Conservation (phyloP, 2,888 invertebrate species). For the Oscheius onirici region DNA sequence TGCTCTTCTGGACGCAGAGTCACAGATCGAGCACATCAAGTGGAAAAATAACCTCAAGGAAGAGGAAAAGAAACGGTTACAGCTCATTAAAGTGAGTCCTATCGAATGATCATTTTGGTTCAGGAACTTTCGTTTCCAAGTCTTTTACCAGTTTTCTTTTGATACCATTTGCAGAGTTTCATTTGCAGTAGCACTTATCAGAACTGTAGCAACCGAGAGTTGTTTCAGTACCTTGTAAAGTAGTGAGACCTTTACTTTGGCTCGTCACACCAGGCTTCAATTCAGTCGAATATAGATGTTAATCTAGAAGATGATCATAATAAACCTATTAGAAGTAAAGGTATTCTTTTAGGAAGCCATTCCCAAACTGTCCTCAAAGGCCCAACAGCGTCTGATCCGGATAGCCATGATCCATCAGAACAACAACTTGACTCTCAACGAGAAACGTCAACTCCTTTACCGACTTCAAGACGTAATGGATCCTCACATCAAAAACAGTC, state of each 20-base stretch:
- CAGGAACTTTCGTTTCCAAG: no score
- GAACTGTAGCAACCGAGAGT: no score
- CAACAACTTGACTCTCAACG: constrained; percentile 14
- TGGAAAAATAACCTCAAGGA: constrained; percentile 15
- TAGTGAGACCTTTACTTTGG: no score
- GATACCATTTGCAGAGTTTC: no score
- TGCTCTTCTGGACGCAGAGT: constrained; percentile 15
- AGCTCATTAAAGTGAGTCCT: not conserved
- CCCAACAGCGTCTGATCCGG: constrained; percentile 1
- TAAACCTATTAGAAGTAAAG: not conserved
- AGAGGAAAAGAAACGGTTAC: constrained; percentile 6
- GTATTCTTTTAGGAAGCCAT: constrained; percentile 8
- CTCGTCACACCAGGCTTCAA: no score
- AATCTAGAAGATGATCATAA: no score
- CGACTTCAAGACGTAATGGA: constrained; percentile 19
- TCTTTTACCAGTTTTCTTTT: no score
- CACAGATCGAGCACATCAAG: constrained; percentile 21
- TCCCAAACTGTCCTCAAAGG: not conserved
- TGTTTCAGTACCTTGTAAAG: no score
- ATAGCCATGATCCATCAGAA: constrained; percentile 29
- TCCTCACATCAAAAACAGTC: not conserved
- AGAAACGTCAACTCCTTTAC: constrained; percentile 15
- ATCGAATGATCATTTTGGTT: no score
- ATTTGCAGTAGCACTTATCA: no score
- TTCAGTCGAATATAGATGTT: no score